phyloP scores from a whole-genome alignment of 2,888 invertebrate species.

The Cantharis flavilabris region DNA sequence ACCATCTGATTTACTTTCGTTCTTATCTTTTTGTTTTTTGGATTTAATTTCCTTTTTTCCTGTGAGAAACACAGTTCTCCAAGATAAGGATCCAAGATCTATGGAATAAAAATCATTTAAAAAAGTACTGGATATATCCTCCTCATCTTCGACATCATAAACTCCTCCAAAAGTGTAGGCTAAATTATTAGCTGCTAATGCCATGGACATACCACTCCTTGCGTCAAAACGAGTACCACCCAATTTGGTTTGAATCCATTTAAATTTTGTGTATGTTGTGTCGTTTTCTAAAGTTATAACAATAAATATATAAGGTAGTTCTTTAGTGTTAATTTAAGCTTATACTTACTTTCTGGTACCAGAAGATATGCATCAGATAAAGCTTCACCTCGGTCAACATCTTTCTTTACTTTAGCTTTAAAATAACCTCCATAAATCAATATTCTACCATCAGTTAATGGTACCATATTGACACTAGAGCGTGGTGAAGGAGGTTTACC shows the following conservation, averaged over 20 bases:
- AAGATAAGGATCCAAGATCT: conserved; percentile 74
- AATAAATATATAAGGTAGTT: neutral
- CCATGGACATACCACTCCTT: conserved; percentile 71
- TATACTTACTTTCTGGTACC: conserved; percentile 62
- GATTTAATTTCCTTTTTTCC: conserved; percentile 53
- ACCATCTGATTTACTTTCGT: conserved; percentile 45
- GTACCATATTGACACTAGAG: conserved; percentile 79
- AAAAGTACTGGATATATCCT: conserved; percentile 74
- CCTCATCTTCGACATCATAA: conserved; percentile 77
- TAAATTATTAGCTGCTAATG: conserved; percentile 64
- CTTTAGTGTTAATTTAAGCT: neutral
- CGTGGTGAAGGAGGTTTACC: conserved; percentile 76
- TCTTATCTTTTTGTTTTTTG: conserved; percentile 55
- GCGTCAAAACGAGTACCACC: conserved; percentile 68
- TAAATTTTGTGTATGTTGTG: conserved; percentile 67
- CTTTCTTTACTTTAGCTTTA: conserved; percentile 73
- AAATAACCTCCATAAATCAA: conserved; percentile 79
- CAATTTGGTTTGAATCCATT: conserved; percentile 70
- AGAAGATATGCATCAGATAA: conserved; percentile 74
- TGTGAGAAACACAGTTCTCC: conserved; percentile 67
- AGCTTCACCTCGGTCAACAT: conserved; percentile 72
- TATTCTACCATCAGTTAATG: conserved; percentile 66
- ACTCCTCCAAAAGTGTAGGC: conserved; percentile 89
- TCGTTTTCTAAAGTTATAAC: conserved; percentile 61
- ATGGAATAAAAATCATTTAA: conserved; percentile 78